Evolutionary conservation across 2,797 vertebrate species (phyloP).

Genomic region (Silurus lanzhouensis): DNA sequence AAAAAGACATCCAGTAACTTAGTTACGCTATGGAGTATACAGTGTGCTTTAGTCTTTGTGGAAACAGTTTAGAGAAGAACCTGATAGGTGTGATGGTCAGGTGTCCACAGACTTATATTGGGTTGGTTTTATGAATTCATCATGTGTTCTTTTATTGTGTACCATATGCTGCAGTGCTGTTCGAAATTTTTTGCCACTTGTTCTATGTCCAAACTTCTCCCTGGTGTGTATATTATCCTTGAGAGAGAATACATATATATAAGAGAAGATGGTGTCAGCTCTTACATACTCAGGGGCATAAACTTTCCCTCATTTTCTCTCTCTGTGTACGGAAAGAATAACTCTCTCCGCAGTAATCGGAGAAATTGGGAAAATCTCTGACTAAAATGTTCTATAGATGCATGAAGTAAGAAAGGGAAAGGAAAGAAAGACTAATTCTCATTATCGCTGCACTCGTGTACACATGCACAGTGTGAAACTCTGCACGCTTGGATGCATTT

Average conservation of each 20-base stretch:
- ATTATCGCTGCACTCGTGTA: slow-evolving; percentile 45
- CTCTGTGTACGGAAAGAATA: slow-evolving; percentile 37
- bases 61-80: background rate
- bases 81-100: background rate
- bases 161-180: background rate
- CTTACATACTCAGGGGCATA: slow-evolving; percentile 3
- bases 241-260: slow-evolving; percentile 3
- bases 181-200: background rate
- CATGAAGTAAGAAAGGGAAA: slow-evolving; percentile 36
- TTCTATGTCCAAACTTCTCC: background rate
- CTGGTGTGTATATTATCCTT: background rate
- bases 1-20: too few relatives aligned
- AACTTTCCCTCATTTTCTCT: slow-evolving; percentile 20
- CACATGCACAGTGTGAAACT: slow-evolving; percentile 5
- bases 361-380: slow-evolving; percentile 60
- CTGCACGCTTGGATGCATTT: background rate
- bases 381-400: slow-evolving; percentile 64
- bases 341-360: slow-evolving; percentile 52
- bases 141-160: background rate
- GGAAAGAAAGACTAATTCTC: slow-evolving; percentile 49
- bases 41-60: background rate
- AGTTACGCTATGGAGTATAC: background rate
- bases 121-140: background rate
- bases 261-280: slow-evolving; percentile 18
- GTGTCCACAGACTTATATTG: background rate